A percentile compares a stretch with the other conserved stretches of the same genome.
Evolutionary conservation across 2,113 vertebrate genomes (phyloP).

Genomic region (Zosterops pallidus): DNA sequence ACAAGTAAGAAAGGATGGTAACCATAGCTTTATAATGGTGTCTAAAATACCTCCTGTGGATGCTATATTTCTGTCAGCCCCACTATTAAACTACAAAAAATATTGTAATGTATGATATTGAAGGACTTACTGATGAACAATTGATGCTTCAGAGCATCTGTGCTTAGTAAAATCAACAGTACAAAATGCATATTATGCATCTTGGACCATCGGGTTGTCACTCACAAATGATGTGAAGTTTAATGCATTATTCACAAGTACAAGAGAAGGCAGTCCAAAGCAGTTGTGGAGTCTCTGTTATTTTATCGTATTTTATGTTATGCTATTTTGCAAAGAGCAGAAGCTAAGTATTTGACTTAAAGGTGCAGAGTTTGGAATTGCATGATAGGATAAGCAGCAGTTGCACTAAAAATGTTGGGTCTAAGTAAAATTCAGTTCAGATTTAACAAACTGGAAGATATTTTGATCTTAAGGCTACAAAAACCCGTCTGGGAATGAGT

Average conservation of each 20-base stretch:
- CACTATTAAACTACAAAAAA: neutral
- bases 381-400: neutral
- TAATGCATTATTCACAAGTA: constrained; percentile 45
- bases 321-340: neutral
- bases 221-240: constrained; percentile 44
- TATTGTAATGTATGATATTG: neutral
- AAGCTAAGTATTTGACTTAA: constrained; percentile 18
- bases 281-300: neutral
- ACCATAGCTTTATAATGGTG: neutral
- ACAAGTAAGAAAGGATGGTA: neutral
- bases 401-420: neutral
- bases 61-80: neutral
- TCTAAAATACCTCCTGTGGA: neutral
- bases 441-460: constrained; percentile 44
- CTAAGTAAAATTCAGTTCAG: constrained; percentile 31
- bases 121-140: constrained; percentile 39
- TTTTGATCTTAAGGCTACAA: constrained; percentile 57
- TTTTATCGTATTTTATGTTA: neutral
- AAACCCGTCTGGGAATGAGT: constrained; percentile 24
- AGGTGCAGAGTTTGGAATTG: constrained; percentile 13
- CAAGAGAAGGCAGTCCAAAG: constrained; percentile 8
- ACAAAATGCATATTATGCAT: constrained; percentile 34
- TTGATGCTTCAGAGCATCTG: constrained; percentile 23
- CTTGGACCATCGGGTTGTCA: constrained; percentile 8
- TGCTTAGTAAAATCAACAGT: constrained; percentile 32